Base-by-base conservation (phyloP, 2,888 invertebrate genomes). In the Galerucella calmariensis region DNA sequence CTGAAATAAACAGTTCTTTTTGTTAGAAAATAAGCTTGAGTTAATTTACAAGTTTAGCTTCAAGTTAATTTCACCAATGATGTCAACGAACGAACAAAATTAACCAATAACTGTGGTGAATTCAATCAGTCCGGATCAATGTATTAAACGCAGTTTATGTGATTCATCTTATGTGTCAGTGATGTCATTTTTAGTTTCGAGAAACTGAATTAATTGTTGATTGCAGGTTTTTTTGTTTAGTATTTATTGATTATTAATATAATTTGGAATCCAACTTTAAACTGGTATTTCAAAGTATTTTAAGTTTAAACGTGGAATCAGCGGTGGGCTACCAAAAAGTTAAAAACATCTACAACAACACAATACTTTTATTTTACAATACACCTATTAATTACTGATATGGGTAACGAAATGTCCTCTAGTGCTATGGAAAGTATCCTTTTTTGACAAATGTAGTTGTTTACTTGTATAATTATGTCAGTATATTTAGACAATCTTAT, bases 361-460 rank as follows among this genome's bases (percentile, higher is more conserved):
- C n/a, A 62, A 24, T 61, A 12, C 35, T n/a, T 62, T 14, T 62
- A 62, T 14, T 14, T 35, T 27, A 12, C n/a, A 62, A 35, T 61
- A 61, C 12, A 24, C 3, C 20, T 24, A 24, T 20, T 20, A 20
- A 20, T 20, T 9, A 48, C 59, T 20, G 58, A 67, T 48, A 92
- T 94, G 94, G 94, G 94, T 87, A 94, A 94, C 91, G 94, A 94
- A 90, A 95, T 95, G 95, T 95, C 95, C 85, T 92, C 94, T 82
- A 92, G 94, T 81, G 93, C 94, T 83, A 95, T 95, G 95, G 95
- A 95, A 90, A 95, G 95, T 95, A 94, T 94, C 94, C 94, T 94
- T 94, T 92, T 88, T 77, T 80, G 65, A 80, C 35, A 61, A 27
- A 20, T 56, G 56, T 16, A 16, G n/a, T 16, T 56, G 20, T 56